Base-by-base conservation (phyloP, 2,888 invertebrate genomes). In the Isotomurus palustris region DNA sequence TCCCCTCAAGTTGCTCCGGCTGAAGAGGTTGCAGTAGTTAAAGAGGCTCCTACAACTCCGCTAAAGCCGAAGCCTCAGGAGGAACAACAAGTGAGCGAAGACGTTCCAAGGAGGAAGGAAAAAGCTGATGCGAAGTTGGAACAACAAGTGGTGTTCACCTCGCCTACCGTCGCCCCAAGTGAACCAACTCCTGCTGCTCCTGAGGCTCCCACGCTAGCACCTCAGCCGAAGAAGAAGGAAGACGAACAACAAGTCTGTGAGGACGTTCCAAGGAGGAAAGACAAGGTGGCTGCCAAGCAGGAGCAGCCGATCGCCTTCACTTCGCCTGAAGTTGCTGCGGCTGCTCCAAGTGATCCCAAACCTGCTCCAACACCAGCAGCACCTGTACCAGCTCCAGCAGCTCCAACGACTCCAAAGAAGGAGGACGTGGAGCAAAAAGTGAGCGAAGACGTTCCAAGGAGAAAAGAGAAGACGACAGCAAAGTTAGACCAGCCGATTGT, bases 21-120 rank as follows among this genome's bases (percentile, higher is more conserved):
- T 64, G 73, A 74, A 58, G 73, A 75, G 38, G 43, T 70, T 73
- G 76, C 25, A 35, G 17, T 19, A 36, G 32, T 21, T n/a, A 38
- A 56, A 47, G 19, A 36, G n/a, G 27, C 5, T 4, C 5, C 19
- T 38, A 38, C 14, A 38, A 38, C 19, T 4, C 4, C 5, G 14
- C 5, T 17, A 38, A 44, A 24, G 10, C 38, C 38, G 5, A 5
- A 38, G 14, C 5, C 38, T 32, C 35, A 19, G 10, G 35, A 49
- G 22, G 21, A 49, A 14, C 19, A 19, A 32, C 73, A 74, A 58
- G 74, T 74, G 38, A 44, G 70, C 73, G 76, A 25, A 36, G 32
- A 50, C 14, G 27, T 27, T 19, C 38, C 24, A n/a, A 43, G 27
- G 19, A 25, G 25, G 28, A 28, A 47, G 24, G 44, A 44, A 44